A percentile compares a stretch with the other conserved stretches of the same genome.
Conservation (phyloP, 2,113 vertebrate species). For the Echinops telfairi region DNA sequence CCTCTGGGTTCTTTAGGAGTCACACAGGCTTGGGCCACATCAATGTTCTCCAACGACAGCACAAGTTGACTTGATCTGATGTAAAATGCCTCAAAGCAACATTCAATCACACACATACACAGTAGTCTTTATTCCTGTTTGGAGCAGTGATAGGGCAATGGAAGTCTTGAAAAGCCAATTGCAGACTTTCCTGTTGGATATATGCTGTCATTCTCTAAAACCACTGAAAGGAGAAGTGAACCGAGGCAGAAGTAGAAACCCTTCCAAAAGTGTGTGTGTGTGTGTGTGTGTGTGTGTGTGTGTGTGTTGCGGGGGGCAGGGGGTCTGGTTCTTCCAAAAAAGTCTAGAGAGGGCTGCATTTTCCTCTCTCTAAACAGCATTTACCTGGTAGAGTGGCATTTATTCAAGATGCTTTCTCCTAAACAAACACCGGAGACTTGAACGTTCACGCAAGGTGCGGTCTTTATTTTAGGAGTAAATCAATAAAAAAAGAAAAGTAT, state of each 20-base stretch:
- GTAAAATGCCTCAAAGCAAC: constrained; percentile 8
- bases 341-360: background rate
- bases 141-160: constrained; percentile 42
- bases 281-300: too few relatives aligned
- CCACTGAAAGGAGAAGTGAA: constrained; percentile 28
- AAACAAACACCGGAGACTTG: constrained; percentile 6
- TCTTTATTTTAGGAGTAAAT: constrained; percentile 71
- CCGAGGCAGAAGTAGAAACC: constrained; percentile 30
- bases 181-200: constrained; percentile 73
- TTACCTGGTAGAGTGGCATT: background rate
- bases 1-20: background rate
- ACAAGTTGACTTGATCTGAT: background rate
- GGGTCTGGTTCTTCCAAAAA: background rate
- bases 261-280: constrained; percentile 36
- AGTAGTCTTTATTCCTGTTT: constrained; percentile 16
- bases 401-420: background rate
- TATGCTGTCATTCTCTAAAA: constrained; percentile 39
- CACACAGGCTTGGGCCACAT: background rate
- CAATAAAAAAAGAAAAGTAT: constrained; percentile 60
- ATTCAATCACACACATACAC: background rate
- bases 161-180: constrained; percentile 65
- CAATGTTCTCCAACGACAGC: background rate
- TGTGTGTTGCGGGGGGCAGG: background rate
- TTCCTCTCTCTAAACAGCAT: background rate
- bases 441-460: constrained; percentile 31